A percentile compares a stretch with the other conserved stretches of the same genome.
phyloP scores from a whole-genome alignment of 2,888 invertebrate species.

The Seira ritae region DNA sequence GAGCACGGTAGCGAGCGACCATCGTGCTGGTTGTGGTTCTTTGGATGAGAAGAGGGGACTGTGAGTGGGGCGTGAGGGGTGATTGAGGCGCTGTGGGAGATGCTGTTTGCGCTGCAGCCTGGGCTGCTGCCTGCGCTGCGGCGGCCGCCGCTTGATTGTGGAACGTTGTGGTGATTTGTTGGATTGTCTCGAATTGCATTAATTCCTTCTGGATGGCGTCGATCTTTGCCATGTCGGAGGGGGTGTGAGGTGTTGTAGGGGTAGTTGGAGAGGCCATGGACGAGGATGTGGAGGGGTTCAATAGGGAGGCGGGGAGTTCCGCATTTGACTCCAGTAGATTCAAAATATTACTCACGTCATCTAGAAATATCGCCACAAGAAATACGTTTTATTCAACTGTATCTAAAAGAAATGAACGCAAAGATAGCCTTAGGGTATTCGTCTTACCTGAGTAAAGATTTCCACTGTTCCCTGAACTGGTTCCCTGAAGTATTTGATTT shows the following conservation, averaged over 20 bases:
- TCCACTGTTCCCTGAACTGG: constrained; percentile 2
- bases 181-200: constrained; percentile 87
- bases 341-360: constrained; percentile 61
- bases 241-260: constrained; percentile 74
- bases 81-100: not conserved
- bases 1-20: constrained; percentile 76
- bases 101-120: constrained; percentile 38
- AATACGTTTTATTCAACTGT: not conserved
- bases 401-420: too few relatives aligned
- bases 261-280: constrained; percentile 12
- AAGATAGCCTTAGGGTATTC: too few relatives aligned
- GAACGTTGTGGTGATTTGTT: constrained; percentile 74
- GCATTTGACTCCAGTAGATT: constrained; percentile 61
- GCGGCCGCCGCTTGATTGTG: constrained; percentile 43
- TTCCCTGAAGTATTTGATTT: constrained; percentile 36
- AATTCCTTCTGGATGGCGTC: constrained; percentile 92
- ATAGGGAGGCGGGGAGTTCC: constrained; percentile 64
- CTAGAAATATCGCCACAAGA: not conserved
- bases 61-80: constrained; percentile 75
- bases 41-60: constrained; percentile 63
- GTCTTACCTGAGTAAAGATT: constrained; percentile 40
- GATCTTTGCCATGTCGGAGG: constrained; percentile 88
- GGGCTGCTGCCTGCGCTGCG: constrained; percentile 3
- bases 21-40: constrained; percentile 39
- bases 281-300: constrained; percentile 32